These are phyloP conservation scores for Myotis lucifugus DNA, from an alignment of 2,113 vertebrate species.

Conservation along the genomic window DNA sequence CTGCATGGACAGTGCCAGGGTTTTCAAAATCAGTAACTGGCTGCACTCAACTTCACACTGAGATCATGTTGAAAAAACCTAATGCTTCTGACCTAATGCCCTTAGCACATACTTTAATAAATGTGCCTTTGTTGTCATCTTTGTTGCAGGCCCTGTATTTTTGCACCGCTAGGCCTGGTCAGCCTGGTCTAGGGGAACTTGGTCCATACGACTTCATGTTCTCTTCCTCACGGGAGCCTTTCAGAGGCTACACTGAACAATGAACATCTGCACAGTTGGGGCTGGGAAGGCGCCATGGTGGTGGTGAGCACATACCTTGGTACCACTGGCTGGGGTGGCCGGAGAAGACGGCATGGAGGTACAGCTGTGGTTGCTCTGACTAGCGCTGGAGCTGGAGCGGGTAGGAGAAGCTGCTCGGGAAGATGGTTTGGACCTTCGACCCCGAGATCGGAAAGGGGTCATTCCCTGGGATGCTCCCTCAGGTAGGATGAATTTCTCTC, in stretches of 20 bases:
- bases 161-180: background rate
- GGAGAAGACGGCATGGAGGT: constrained; percentile 95
- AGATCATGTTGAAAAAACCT: background rate
- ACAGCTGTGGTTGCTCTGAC: constrained; percentile 96
- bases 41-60: background rate
- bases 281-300: rapidly evolving
- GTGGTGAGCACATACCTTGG: constrained; percentile 87
- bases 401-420: constrained; percentile 96
- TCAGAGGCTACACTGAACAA: background rate
- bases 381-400: constrained; percentile 96
- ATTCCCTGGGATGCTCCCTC: constrained; percentile 95
- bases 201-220: background rate
- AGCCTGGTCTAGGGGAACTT: background rate
- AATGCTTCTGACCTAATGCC: background rate
- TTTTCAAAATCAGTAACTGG: constrained; percentile 5
- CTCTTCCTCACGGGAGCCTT: background rate
- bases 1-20: background rate
- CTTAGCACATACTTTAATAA: constrained; percentile 1
- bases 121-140: background rate
- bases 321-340: constrained; percentile 92
- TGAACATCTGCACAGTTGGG: background rate
- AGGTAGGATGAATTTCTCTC: constrained; percentile 98
- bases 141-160: background rate
- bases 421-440: constrained; percentile 95
- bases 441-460: constrained; percentile 95